Base-by-base conservation (phyloP, 2,113 vertebrate genomes). In the Argyrosomus japonicus region DNA sequence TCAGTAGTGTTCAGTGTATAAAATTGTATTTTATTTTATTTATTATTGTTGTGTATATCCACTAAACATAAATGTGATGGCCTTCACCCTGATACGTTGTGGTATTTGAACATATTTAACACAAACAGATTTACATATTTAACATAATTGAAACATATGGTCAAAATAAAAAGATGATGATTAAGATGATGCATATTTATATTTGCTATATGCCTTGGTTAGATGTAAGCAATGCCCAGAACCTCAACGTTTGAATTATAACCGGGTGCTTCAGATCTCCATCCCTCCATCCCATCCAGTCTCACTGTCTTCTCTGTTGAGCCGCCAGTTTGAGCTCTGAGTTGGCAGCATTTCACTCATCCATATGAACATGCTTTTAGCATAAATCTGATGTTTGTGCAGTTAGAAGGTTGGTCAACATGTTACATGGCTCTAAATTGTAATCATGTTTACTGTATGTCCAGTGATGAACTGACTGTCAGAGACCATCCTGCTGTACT, bases 391-490 rank as follows among this genome's bases (percentile, higher is more conserved):
- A 82, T 40, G 54, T 47, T 40, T 75, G 18, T 54, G 12, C 13
- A 48, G 50, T 64, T 23, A 57, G 40, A 14, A 50, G 11, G 8
- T 47, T 43, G 45, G 23, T 50, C 61, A 74, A 57, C 50, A 48
- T 85, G 48, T 68, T 40, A 64, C 47, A 67, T 60, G 12, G 32
- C 3, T 83, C 67, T n/a, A 40, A 40, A 25, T 53, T 88, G 64
- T 74, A 75, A 50, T 23, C 19, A 53, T 62, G 50, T 60, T 82
- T 50, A 68, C 56, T 69, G 45, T 76, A 32, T 65, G 25, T 70
- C 53, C 27, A 2, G 3, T 75, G 68, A 81, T 51, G 47, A 77
- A 45, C 29, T 40, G 29, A 45, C 61, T 51, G 15, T 51, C 51
- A 6, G 47, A 36, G 11, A 64, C n/a, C 57, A 3, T 57, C 11